Base-by-base conservation (phyloP, 2,113 vertebrate species). In the Indri indri region DNA sequence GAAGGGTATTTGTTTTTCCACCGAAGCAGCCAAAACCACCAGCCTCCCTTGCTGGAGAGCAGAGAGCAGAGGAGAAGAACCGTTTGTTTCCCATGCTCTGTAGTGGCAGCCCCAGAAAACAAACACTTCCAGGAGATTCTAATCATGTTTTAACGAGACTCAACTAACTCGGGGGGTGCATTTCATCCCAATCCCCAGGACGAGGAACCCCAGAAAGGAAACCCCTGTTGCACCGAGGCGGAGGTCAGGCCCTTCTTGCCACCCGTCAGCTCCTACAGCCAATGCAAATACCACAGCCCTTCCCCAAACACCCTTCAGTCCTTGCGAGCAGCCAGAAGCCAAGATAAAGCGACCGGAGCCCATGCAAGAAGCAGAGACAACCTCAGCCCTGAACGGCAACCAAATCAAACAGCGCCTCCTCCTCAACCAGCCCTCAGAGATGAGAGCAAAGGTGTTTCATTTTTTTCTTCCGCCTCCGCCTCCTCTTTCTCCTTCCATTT, bases 1-100 rank as follows among this genome's bases (percentile, higher is more conserved):
- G 98, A 98, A 98, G 96, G 91, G 90, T 89, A 95, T 98, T 98
- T 98, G 94, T 98, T 98, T 98, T 98, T 98, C 98, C 98, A 97
- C 96, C 6, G 12, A 97, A 89, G 97, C 97, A 95, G 98, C 98
- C 98, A 98, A 98, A 98, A 95, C 98, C 96, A 90, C 97, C 94
- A 57, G 74, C 92, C 97, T 96, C 97, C 93, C 70, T 98, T 70
- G 71, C 93, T 92, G 0, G 0, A 77, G 92, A 5, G 0, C 0
- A 0, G 85, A 23, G 0, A 0, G 54, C 70, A 93, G 89, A 0
- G 40, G 85, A 27, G 96, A 91, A 73, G 92, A 79, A 77, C 76
- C 65, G 0, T 27, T 90, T 85, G 74, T 92, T 93, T 85, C 97
- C 96, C 86, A 37, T 71, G 82, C 88, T 94, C 81, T 57, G 16